Evolutionary conservation across 2,113 vertebrate genomes (phyloP).

Genomic region (Phalacrocorax pelagicus): DNA sequence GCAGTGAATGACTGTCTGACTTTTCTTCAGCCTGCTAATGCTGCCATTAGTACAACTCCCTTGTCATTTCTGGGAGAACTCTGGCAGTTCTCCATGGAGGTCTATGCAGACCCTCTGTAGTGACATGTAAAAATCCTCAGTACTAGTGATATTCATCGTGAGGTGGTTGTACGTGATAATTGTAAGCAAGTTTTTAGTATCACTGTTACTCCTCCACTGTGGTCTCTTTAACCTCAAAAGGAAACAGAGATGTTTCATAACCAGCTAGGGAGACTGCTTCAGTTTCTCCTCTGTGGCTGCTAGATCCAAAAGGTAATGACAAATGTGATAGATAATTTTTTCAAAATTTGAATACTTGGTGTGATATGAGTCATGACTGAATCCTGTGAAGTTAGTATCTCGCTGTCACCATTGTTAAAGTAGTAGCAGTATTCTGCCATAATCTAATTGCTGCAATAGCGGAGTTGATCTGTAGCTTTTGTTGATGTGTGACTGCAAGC

Average conservation of each 20-base stretch:
- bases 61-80: fast-evolving
- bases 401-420: not conserved
- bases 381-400: not conserved
- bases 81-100: not conserved
- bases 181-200: not conserved
- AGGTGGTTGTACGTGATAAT: not conserved
- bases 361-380: not conserved
- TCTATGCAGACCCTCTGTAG: not conserved
- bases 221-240: slow-evolving; percentile 31
- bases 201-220: not conserved
- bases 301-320: not conserved
- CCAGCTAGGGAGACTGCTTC: not conserved
- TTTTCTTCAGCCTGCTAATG: not conserved
- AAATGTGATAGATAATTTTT: not conserved
- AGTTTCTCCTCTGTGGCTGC: not conserved
- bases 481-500: not conserved
- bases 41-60: not conserved
- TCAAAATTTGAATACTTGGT: not conserved
- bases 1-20: not conserved
- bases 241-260: slow-evolving; percentile 22
- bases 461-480: not conserved
- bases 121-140: not conserved
- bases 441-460: not conserved
- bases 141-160: fast-evolving
- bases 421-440: not conserved